Conservation (phyloP, 1,140 invertebrate genomes). For the Diplogasteroides magnus region DNA sequence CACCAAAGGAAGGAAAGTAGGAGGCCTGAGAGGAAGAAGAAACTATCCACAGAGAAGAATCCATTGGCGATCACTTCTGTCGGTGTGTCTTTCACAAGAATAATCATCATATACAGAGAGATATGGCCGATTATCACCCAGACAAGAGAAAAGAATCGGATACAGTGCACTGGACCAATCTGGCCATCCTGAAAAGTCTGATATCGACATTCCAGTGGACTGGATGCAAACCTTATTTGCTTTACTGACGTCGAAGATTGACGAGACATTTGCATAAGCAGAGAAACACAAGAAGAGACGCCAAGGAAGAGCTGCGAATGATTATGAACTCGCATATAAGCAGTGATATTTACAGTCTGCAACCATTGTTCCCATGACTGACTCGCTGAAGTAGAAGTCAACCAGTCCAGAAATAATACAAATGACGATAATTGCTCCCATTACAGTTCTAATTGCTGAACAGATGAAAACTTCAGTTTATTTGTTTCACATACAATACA, state of each 20-base stretch:
- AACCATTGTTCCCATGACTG: too few relatives aligned
- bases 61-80: constrained; percentile 22
- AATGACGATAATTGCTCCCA: not conserved
- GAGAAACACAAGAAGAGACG: not conserved
- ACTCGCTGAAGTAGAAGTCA: not conserved
- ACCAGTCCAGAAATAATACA: not conserved
- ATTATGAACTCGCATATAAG: not conserved
- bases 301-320: not conserved
- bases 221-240: not conserved
- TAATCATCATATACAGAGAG: constrained; percentile 53
- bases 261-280: not conserved
- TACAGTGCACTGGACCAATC: constrained; percentile 64
- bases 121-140: constrained; percentile 89
- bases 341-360: not conserved
- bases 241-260: not conserved
- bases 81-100: constrained; percentile 4
- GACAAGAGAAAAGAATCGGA: constrained; percentile 77
- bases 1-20: constrained; percentile 17
- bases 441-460: not conserved
- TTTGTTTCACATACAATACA: not conserved
- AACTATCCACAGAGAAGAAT: constrained; percentile 27
- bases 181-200: not conserved
- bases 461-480: not conserved
- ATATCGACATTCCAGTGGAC: too few relatives aligned
- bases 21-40: constrained; percentile 26